A percentile compares a stretch with the other conserved stretches of the same genome.
Conservation (phyloP, 2,113 vertebrate species). For the Meles meles region DNA sequence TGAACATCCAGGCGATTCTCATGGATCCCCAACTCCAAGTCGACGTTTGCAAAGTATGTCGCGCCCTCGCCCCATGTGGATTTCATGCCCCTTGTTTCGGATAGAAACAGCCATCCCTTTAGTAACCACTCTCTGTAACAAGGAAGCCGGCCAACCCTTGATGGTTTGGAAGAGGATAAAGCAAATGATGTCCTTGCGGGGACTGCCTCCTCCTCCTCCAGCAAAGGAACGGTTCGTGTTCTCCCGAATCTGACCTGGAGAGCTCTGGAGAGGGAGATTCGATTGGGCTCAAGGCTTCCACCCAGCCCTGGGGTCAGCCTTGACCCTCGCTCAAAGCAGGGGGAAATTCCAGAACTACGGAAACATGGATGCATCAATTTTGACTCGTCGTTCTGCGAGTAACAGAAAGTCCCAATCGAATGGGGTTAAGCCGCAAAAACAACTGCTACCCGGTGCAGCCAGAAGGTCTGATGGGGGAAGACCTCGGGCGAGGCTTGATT, state of each 20-base stretch:
- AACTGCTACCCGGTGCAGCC: neutral
- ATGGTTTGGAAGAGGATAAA: neutral
- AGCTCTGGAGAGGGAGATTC: neutral
- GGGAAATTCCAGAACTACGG: neutral
- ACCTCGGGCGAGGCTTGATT: neutral
- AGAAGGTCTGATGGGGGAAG: neutral
- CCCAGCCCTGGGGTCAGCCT: neutral
- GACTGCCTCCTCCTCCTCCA: no score
- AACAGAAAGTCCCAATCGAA: neutral
- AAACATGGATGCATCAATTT: neutral
- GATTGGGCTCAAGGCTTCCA: neutral
- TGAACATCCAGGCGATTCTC: constrained; percentile 32
- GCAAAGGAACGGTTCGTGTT: no score
- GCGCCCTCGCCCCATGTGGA: neutral
- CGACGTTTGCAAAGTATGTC: constrained; percentile 18
- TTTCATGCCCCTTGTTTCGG: neutral
- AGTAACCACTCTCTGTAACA: neutral
- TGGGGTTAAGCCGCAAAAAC: neutral
- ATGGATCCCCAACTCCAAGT: accelerated
- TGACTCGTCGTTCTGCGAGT: neutral
- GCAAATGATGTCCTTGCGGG: neutral
- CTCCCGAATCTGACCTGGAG: neutral
- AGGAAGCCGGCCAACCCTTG: neutral
- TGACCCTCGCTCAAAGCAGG: no score
- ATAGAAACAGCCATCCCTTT: neutral